phyloP scores from a whole-genome alignment of 2,113 vertebrate species.

The Centrocercus urophasianus region DNA sequence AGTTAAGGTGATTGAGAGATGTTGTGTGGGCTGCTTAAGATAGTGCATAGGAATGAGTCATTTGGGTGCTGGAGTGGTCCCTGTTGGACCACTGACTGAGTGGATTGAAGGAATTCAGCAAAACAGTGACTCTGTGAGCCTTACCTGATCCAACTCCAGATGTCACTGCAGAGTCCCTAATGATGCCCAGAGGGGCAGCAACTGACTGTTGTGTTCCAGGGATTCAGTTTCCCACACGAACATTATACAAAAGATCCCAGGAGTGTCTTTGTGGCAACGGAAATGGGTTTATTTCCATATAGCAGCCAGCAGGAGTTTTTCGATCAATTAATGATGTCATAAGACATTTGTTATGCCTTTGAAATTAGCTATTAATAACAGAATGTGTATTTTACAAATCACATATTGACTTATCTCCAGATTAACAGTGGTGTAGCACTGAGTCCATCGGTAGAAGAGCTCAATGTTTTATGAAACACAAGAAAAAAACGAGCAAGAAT shows the following conservation, averaged over 20 bases:
- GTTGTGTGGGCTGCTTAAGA: neutral
- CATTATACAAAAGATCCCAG: fast-evolving
- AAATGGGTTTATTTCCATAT: neutral
- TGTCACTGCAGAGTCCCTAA: neutral
- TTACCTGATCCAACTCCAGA: neutral
- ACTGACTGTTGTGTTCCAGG: neutral
- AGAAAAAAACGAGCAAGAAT: neutral
- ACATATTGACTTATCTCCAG: neutral
- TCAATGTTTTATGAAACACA: neutral
- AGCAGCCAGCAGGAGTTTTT: neutral
- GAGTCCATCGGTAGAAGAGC: neutral
- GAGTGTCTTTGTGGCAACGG: neutral
- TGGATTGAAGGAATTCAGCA: neutral
- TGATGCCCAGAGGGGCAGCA: neutral
- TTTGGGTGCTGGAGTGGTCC: neutral
- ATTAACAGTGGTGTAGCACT: neutral
- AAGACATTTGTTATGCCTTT: neutral
- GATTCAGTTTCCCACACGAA: neutral
- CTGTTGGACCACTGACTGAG: neutral
- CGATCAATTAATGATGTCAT: neutral
- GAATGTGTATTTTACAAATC: neutral
- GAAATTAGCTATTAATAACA: neutral
- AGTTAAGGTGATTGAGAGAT: neutral
- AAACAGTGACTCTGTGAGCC: neutral
- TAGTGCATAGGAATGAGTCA: neutral